Percentiles rank a stretch among this genome's conserved stretches.
Conservation (phyloP, 2,888 invertebrate species). For the Scotopteryx bipunctaria region DNA sequence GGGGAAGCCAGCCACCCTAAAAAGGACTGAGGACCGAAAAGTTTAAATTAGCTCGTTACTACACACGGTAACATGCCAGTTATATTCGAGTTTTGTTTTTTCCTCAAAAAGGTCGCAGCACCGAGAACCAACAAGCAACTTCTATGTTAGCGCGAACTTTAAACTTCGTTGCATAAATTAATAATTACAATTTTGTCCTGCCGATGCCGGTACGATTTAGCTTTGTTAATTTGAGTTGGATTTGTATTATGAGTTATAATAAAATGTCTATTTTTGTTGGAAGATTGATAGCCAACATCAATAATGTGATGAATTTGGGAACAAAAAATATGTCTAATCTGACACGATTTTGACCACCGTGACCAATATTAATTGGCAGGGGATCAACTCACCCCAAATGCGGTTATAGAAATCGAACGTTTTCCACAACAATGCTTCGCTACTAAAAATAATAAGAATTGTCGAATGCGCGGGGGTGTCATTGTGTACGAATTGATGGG, state of each 20-base stretch:
- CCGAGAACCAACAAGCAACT: slow-evolving; percentile 56
- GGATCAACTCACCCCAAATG: slow-evolving; percentile 65
- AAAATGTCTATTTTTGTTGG: too few relatives aligned
- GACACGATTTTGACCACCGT: slow-evolving; percentile 76
- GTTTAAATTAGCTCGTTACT: slow-evolving; percentile 84
- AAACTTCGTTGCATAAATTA: slow-evolving; percentile 66
- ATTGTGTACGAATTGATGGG: slow-evolving; percentile 49
- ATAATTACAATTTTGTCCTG: slow-evolving; percentile 57
- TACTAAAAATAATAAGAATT: slow-evolving; percentile 74
- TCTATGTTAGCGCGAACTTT: slow-evolving; percentile 66
- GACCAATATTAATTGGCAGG: slow-evolving; percentile 81
- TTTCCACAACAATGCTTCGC: slow-evolving; percentile 65
- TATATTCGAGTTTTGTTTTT: slow-evolving; percentile 76
- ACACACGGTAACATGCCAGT: slow-evolving; percentile 72
- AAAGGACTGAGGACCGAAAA: slow-evolving; percentile 73
- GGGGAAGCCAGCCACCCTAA: slow-evolving; percentile 63
- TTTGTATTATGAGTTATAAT: too few relatives aligned
- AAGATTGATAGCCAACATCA: slow-evolving; percentile 27
- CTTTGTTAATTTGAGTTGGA: slow-evolving; percentile 5
- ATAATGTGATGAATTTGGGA: slow-evolving; percentile 28
- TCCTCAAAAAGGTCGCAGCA: slow-evolving; percentile 64
- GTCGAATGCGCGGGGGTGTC: slow-evolving; percentile 71
- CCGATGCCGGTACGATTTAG: slow-evolving; percentile 3
- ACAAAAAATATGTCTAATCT: slow-evolving; percentile 66
- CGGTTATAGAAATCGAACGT: slow-evolving; percentile 60